Conservation (phyloP, 2,113 vertebrate genomes). For the Xenotilapia caudafasciata region DNA sequence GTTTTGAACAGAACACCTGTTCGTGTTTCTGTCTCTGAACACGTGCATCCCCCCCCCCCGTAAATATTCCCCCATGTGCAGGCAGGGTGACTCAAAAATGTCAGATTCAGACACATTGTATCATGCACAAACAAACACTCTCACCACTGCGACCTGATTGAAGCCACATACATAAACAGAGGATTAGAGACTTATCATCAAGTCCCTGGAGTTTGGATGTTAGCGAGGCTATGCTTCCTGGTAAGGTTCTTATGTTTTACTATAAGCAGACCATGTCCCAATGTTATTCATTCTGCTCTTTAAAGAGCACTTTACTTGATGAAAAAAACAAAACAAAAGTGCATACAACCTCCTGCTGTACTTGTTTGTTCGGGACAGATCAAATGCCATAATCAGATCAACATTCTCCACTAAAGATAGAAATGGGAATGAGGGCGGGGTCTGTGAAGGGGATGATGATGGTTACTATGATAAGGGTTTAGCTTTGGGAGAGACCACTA, state of each 20-base stretch:
- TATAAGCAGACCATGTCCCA: constrained; percentile 30
- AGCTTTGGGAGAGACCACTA: background rate
- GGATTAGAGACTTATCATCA: constrained; percentile 54
- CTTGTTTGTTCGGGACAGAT: constrained; percentile 52
- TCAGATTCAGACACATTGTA: background rate
- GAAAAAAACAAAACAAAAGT: constrained; percentile 21
- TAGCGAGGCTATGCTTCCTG: constrained; percentile 34
- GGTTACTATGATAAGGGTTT: constrained; percentile 18
- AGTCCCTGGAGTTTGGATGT: constrained; percentile 38
- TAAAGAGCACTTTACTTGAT: constrained; percentile 61
- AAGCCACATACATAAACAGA: constrained; percentile 43
- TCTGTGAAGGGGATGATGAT: background rate
- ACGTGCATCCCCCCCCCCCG: background rate
- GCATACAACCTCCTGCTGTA: constrained; percentile 17
- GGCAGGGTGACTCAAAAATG: constrained; percentile 18
- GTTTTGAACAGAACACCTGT: background rate
- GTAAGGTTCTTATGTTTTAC: constrained; percentile 54
- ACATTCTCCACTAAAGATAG: constrained; percentile 18
- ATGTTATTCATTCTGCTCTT: constrained; percentile 38
- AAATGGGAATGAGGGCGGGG: background rate
- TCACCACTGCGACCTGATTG: constrained; percentile 24
- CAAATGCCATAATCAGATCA: constrained; percentile 61
- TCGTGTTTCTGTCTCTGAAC: background rate
- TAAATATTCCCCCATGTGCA: constrained; percentile 25
- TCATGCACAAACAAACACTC: background rate